These are phyloP conservation scores for Gambusia yucatana DNA, from an alignment of 2,797 vertebrate genomes.

Conservation along the genomic window DNA sequence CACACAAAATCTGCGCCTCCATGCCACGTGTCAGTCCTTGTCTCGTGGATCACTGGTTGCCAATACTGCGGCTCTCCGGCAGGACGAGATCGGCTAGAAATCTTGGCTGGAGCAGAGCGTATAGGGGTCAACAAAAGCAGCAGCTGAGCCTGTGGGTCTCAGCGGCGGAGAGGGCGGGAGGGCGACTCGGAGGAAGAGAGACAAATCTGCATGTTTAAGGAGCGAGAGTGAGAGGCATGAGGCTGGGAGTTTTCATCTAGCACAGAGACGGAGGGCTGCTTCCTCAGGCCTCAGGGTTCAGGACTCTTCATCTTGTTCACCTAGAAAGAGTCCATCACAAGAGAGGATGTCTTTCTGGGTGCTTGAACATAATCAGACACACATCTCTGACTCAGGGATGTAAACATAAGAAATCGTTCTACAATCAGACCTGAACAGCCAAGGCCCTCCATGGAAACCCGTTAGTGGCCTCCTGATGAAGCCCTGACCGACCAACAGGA, in stretches of 20 bases:
- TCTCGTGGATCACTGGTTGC: constrained; percentile 71
- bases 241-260: constrained; percentile 27
- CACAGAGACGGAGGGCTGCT: constrained; percentile 8
- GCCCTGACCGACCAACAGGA: constrained; percentile 30
- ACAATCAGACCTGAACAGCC: not conserved
- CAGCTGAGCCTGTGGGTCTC: constrained; percentile 36
- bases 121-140: constrained; percentile 45
- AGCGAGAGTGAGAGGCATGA: constrained; percentile 26
- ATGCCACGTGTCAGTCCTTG: constrained; percentile 66
- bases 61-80: constrained; percentile 50
- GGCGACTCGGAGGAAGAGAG: constrained; percentile 1
- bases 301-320: not conserved
- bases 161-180: not conserved
- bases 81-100: constrained; percentile 54
- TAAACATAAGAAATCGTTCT: not conserved
- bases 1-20: constrained; percentile 44
- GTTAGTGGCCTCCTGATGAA: constrained; percentile 32
- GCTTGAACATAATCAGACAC: constrained; percentile 5
- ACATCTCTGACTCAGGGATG: not conserved
- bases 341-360: not conserved
- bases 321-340: constrained; percentile 16
- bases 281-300: not conserved
- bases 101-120: constrained; percentile 40
- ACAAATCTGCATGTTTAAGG: constrained; percentile 45
- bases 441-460: constrained; percentile 12